Evolutionary conservation across 2,888 invertebrate genomes (phyloP), one percentile per base, ranked within the genome.

Genomic region (Hypomecis atomaria): DNA sequence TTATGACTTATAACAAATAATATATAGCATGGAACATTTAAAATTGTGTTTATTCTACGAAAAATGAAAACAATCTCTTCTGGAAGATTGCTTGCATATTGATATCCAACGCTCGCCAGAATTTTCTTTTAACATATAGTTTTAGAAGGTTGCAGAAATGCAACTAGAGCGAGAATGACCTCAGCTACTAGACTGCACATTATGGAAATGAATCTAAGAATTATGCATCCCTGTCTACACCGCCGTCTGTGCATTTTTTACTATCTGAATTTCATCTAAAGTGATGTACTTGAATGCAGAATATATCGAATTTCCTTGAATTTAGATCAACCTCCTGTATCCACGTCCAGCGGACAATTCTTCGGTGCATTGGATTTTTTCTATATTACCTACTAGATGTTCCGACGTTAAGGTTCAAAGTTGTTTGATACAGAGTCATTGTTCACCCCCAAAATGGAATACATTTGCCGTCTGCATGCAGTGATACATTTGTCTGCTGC

Each of bases 191-290:
- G 83, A 83, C 84, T 91, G 92, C 92, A 92, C 85, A 91, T 89
- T 91, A 90, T 92, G 85, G 84, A 85, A 92, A 92, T 90, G 86
- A 87, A 90, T 90, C 86, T 90, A 76, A 90, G 90, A 89, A 90
- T 91, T 92, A 92, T 92, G 75, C 91, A 78, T 65, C 78, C 71
- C 78, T 70, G 82, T 88, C 84, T 82, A 85, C 76, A 78, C 74
- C 79, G 72, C 68, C 78, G 88, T 89, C 90, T 89, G 84, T 89
- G 90, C 91, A 92, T 92, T 92, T 90, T 90, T 89, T 89, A 83
- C 80, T 76, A 88, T 86, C 85, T 88, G 85, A 88, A 87, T 87
- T 87, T 87, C 80, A 87, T 86, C 79, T 79, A 71, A 74, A 80
- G 77, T 82, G 82, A 88, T 89, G 89, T 90, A 89, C 89, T 90